Conservation (phyloP, 2,797 vertebrate species). For the Aldrovandia affinis region DNA sequence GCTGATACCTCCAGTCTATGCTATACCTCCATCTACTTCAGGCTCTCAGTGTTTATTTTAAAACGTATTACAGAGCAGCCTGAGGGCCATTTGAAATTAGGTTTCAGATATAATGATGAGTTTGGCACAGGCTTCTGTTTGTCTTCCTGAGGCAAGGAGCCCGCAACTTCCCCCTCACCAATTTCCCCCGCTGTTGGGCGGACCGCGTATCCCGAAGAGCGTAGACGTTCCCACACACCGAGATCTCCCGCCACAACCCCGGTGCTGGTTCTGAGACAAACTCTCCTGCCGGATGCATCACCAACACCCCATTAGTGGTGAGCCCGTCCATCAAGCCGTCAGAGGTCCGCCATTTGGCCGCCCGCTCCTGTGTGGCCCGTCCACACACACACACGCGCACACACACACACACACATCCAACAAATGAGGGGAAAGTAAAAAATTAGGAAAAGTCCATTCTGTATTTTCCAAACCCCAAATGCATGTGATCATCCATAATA, state of each 20-base stretch:
- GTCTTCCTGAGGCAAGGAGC: background rate
- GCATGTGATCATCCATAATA: background rate
- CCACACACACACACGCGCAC: background rate
- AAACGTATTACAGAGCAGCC: background rate
- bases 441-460: background rate
- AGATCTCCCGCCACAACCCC: slow-evolving; percentile 86
- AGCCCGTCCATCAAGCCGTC: slow-evolving; percentile 88
- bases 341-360: slow-evolving; percentile 87
- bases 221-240: slow-evolving; percentile 87
- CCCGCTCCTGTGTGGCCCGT: slow-evolving; percentile 75
- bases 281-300: slow-evolving; percentile 86
- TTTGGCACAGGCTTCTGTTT: background rate
- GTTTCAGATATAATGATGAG: background rate
- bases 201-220: slow-evolving; percentile 86
- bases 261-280: slow-evolving; percentile 83
- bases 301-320: slow-evolving; percentile 87
- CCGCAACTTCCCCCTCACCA: slow-evolving; percentile 69
- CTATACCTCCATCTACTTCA: background rate
- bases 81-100: background rate
- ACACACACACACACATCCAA: background rate
- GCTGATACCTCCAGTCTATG: background rate
- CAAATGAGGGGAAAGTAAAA: background rate
- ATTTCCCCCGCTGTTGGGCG: slow-evolving; percentile 85
- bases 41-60: background rate
- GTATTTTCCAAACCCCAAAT: background rate